Conservation (phyloP, 2,888 invertebrate species). For the Drosophila melanosoma region DNA sequence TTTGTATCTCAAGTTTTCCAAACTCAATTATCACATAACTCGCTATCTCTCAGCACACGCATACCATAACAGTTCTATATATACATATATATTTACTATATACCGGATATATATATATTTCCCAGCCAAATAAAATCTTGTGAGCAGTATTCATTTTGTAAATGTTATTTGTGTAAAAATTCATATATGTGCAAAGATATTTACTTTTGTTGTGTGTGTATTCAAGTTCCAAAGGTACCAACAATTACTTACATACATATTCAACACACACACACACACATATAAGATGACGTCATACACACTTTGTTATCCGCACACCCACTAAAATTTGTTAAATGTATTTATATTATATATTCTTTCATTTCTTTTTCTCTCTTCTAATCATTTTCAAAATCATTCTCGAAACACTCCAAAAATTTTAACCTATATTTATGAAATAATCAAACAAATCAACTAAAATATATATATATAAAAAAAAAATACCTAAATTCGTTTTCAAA, state of each 20-base stretch:
- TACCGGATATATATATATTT: slow-evolving; percentile 15
- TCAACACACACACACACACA: slow-evolving; percentile 34
- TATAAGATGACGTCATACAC: slow-evolving; percentile 35
- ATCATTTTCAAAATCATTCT: slow-evolving; percentile 80
- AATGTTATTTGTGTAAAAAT: slow-evolving; percentile 20
- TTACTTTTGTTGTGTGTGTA: slow-evolving; percentile 44
- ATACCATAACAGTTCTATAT: slow-evolving; percentile 37
- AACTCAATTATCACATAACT: slow-evolving; percentile 28
- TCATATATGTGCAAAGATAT: slow-evolving; percentile 39
- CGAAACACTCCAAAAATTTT: slow-evolving; percentile 64
- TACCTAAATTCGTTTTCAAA: slow-evolving; percentile 58
- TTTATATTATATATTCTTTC: slow-evolving; percentile 84
- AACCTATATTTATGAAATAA: neutral
- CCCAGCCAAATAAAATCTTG: slow-evolving; percentile 5
- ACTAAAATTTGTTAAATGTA: slow-evolving; percentile 82
- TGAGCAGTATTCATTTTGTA: slow-evolving; percentile 32
- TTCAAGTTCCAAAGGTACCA: slow-evolving; percentile 39
- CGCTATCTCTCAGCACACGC: slow-evolving; percentile 38
- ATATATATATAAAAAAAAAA: slow-evolving; percentile 18
- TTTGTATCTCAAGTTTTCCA: slow-evolving; percentile 36
- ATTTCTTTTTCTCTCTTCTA: slow-evolving; percentile 84
- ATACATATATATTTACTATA: slow-evolving; percentile 17
- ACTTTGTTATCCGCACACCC: slow-evolving; percentile 63
- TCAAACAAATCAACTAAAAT: slow-evolving; percentile 26
- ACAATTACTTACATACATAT: slow-evolving; percentile 29